These are phyloP conservation scores for Morpho helenor DNA, from an alignment of 2,888 invertebrate species.

Conservation along the genomic window DNA sequence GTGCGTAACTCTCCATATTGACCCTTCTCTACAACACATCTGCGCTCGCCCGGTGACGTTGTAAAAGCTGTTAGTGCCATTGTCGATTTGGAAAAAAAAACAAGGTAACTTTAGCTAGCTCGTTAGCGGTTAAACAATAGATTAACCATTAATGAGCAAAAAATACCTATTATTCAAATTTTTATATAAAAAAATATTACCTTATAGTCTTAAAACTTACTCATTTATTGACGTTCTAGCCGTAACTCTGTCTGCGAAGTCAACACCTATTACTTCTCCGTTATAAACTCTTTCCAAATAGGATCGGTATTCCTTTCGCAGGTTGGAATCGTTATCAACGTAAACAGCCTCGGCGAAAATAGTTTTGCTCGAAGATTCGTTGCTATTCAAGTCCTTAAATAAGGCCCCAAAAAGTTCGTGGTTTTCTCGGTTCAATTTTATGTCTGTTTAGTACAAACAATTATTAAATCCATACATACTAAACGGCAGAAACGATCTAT, in stretches of 20 bases:
- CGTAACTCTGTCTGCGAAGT: slow-evolving; percentile 65
- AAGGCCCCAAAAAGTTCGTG: slow-evolving; percentile 79
- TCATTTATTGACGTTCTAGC: slow-evolving; percentile 73
- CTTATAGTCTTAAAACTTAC: slow-evolving; percentile 37
- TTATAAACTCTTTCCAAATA: slow-evolving; percentile 77
- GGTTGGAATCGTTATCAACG: slow-evolving; percentile 73
- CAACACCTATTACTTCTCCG: slow-evolving; percentile 75
- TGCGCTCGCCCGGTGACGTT: too few species aligned
- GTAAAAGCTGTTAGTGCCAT: too few species aligned
- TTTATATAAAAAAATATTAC: slow-evolving; percentile 3
- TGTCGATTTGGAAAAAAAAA: too few species aligned
- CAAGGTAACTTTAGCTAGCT: too few species aligned
- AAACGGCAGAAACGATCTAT: too few species aligned
- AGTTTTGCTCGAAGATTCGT: slow-evolving; percentile 46
- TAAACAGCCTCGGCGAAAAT: slow-evolving; percentile 80
- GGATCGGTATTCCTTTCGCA: slow-evolving; percentile 73
- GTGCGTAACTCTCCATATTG: too few species aligned
- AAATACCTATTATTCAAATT: background rate
- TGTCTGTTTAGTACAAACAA: slow-evolving; percentile 39
- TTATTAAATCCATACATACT: background rate
- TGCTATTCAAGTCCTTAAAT: slow-evolving; percentile 49
- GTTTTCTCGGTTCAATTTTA: slow-evolving; percentile 63
- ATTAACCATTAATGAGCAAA: too few species aligned
- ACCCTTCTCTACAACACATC: too few species aligned
- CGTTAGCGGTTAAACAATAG: too few species aligned